Base-by-base conservation (phyloP, 2,888 invertebrate genomes). In the Thysanoteuthis rhombus region DNA sequence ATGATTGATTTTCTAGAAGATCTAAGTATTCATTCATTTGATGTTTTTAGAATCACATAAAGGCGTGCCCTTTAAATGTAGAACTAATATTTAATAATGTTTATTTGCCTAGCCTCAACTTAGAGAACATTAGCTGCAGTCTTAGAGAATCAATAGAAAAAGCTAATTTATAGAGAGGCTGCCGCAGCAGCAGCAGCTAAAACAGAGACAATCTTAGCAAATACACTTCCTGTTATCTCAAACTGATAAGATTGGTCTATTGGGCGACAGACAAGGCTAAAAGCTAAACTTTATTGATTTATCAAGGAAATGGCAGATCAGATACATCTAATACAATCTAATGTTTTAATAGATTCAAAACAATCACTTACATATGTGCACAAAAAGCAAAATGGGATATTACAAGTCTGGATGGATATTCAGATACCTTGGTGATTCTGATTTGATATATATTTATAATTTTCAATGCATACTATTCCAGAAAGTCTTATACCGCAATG, bases 21-120 rank as follows among this genome's bases (percentile, higher is more conserved):
- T 52, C 52, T 52, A 52, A 52, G 52, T 52, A 52, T 25, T 52
- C 52, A 52, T 52, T n/a, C 75, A 75, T 75, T 75, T 75, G 36
- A 75, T 75, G 75, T 75, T 75, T 75, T 75, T 75, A 75, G 75
- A 75, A 75, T n/a, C 75, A 75, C 75, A 58, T 58, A 75, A 75
- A 75, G 75, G 75, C 75, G n/a, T n/a, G n/a, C 75, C 75, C 75
- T 75, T 75, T 75, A 75, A 75, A 75, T 75, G 75, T 75, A n/a
- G n/a, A 75, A 75, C 75, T 75, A 75, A 75, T 75, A 75, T 75
- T 75, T 75, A 75, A 75, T 75, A 75, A 75, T n/a, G 75, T 75
- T 75, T 75, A 75, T 75, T 75, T 75, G 75, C 3, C 75, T 25
- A 75, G n/a, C 75, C n/a, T 36, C 75, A n/a, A 75, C 75, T 36